A percentile compares a stretch with the other conserved stretches of the same genome.
These are phyloP conservation scores for Bradypodion ventrale DNA, from an alignment of 2,797 vertebrate genomes.

Conservation along the genomic window DNA sequence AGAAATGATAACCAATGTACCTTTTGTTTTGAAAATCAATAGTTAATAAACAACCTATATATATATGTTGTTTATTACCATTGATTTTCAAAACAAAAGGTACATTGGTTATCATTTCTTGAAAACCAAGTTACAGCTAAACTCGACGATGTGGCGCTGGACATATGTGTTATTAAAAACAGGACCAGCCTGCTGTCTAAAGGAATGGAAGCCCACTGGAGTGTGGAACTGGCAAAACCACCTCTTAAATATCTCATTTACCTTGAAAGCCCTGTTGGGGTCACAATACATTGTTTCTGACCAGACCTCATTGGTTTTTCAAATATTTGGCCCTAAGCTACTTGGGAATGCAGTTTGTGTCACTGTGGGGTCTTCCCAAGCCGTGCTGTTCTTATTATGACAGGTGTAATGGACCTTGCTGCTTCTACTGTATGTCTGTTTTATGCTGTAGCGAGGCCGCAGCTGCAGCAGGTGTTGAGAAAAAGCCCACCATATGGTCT, in stretches of 20 bases:
- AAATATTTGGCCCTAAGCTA: neutral
- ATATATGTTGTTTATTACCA: neutral
- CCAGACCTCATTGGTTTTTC: neutral
- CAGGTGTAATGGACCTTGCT: neutral
- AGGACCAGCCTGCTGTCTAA: neutral
- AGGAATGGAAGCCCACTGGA: neutral
- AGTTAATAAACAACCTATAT: neutral
- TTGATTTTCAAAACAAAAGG: neutral
- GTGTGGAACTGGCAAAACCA: too few species aligned
- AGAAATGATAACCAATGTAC: neutral
- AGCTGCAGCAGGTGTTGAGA: conserved; percentile 2
- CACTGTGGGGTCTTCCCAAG: neutral
- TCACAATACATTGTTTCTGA: too few species aligned
- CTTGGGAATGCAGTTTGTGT: neutral
- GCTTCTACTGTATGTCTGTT: neutral
- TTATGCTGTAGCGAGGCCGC: conserved; percentile 1
- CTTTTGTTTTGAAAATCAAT: neutral
- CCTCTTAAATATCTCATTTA: too few species aligned
- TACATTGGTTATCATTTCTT: neutral
- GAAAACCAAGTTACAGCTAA: neutral
- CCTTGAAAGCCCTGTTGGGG: too few species aligned
- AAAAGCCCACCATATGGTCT: neutral
- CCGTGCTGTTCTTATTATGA: neutral
- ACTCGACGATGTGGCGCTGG: neutral
- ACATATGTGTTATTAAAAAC: neutral